Conservation (phyloP, 2,797 vertebrate genomes). For the Anguilla anguilla region DNA sequence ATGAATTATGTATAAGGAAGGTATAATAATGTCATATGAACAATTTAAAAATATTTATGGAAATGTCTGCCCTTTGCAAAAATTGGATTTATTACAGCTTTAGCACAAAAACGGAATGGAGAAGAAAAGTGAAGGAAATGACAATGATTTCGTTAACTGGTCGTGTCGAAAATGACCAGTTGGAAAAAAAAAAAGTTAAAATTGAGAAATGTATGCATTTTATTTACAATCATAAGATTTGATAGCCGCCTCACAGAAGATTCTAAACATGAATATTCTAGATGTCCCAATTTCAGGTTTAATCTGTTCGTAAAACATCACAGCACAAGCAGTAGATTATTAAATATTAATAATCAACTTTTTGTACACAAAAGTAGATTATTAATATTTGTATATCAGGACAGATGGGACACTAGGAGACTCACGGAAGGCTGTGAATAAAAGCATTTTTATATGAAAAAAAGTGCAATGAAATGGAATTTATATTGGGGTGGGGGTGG, state of each 20-base stretch:
- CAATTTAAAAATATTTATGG: background rate
- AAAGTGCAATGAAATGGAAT: too few species aligned
- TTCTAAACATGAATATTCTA: background rate
- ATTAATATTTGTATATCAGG: too few species aligned
- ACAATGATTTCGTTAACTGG: background rate
- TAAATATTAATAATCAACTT: too few species aligned
- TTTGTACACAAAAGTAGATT: too few species aligned
- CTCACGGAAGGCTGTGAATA: too few species aligned
- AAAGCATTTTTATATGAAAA: too few species aligned
- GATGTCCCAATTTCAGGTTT: background rate
- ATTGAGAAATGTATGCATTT: background rate
- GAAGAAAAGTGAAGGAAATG: too few species aligned
- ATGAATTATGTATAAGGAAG: constrained; percentile 1
- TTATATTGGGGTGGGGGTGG: too few species aligned
- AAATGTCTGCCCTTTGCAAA: background rate
- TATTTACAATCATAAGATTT: background rate
- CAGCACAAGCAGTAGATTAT: background rate
- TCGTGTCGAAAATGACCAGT: background rate
- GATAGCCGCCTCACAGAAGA: background rate
- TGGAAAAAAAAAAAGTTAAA: background rate
- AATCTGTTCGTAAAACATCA: background rate
- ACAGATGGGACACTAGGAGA: too few species aligned
- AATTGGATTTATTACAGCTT: background rate
- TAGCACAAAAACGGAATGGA: background rate
- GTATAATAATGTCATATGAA: background rate